Percentiles rank a stretch among this genome's conserved stretches.
phyloP scores from a whole-genome alignment of 1,140 invertebrate species.

The Leptestheria dahalacensis region DNA sequence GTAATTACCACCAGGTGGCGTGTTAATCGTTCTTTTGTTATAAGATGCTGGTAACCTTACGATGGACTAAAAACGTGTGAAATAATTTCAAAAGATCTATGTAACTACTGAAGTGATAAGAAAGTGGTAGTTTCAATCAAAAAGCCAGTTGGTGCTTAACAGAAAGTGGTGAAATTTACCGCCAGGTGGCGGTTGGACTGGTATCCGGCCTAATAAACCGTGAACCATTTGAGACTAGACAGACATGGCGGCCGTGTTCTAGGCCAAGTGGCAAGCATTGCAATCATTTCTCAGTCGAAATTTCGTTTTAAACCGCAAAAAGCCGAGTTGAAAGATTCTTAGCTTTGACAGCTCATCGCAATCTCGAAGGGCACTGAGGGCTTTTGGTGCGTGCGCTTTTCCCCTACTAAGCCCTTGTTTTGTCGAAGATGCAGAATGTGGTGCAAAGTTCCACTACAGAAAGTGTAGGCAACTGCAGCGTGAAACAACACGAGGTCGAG shows the following conservation, averaged over 20 bases:
- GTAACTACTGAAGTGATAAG: no score
- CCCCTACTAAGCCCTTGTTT: neutral
- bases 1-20: no score
- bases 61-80: no score
- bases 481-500: slow-evolving; percentile 25
- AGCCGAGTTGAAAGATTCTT: neutral
- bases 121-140: no score
- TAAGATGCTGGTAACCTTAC: no score
- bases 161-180: neutral
- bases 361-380: neutral
- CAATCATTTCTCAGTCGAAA: neutral
- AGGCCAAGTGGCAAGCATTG: slow-evolving; percentile 46
- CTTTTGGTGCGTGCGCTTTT: neutral
- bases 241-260: slow-evolving; percentile 54
- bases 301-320: neutral
- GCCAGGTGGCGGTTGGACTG: neutral
- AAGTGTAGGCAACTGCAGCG: slow-evolving; percentile 38
- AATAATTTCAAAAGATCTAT: no score
- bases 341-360: neutral
- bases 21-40: no score
- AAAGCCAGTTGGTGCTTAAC: no score
- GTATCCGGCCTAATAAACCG: neutral
- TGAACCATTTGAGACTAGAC: neutral
- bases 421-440: slow-evolving; percentile 71
- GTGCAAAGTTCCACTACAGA: slow-evolving; percentile 52